phyloP scores from a whole-genome alignment of 2,797 vertebrate genomes.

The Parambassis ranga region DNA sequence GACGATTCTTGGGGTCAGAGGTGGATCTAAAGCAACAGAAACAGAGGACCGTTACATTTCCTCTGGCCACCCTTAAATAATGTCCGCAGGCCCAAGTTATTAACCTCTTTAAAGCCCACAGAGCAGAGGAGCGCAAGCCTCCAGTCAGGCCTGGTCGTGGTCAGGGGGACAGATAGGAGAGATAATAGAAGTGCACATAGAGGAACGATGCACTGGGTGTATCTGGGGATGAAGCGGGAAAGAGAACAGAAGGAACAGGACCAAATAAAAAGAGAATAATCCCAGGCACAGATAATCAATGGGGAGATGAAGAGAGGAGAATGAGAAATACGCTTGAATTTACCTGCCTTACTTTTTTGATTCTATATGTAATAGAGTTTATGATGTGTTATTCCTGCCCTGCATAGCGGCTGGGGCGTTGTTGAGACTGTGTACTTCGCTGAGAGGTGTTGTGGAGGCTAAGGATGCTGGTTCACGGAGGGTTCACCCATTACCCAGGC shows the following conservation, averaged over 20 bases:
- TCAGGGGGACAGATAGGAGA: conserved; percentile 78
- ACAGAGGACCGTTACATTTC: conserved; percentile 78
- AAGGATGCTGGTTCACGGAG: conserved; percentile 92
- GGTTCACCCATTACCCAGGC: conserved; percentile 95
- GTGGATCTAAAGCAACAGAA: conserved; percentile 78
- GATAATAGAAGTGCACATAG: conserved; percentile 79
- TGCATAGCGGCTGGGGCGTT: conserved; percentile 72
- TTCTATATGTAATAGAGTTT: conserved; percentile 83
- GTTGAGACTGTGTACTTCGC: conserved; percentile 75
- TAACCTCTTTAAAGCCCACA: conserved; percentile 82
- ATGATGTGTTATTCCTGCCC: conserved; percentile 80
- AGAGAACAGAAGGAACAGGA: conserved; percentile 56
- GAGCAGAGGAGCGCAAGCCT: conserved; percentile 67
- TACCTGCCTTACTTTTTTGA: conserved; percentile 62
- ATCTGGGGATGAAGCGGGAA: conserved; percentile 55
- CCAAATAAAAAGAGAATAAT: conserved; percentile 82
- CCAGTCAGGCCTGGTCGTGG: conserved; percentile 68
- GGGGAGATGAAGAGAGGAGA: conserved; percentile 70
- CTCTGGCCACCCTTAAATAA: conserved; percentile 80
- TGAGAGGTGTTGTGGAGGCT: conserved; percentile 81
- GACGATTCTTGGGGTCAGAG: conserved; percentile 67
- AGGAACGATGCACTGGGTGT: conserved; percentile 71
- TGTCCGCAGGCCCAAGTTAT: conserved; percentile 83
- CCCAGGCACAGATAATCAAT: conserved; percentile 84
- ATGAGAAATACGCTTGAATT: conserved; percentile 58